Conservation (phyloP, 2,113 vertebrate species). For the Chaetorhynchus papuensis region DNA sequence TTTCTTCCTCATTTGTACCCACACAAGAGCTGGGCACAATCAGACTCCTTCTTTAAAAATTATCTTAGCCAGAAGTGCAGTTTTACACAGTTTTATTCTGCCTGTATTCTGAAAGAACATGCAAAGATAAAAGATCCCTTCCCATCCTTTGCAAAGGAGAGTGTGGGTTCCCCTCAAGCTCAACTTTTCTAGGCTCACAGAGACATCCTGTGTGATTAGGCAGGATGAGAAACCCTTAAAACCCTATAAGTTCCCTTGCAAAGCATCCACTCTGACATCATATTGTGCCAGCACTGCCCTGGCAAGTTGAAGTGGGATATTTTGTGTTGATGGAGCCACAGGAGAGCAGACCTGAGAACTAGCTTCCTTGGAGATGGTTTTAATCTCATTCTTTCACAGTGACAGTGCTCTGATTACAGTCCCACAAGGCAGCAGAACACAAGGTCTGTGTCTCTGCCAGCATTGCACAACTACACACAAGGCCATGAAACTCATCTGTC, state of each 20-base stretch:
- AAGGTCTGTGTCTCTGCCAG: background rate
- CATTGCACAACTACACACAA: background rate
- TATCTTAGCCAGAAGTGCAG: background rate
- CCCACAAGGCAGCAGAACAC: background rate
- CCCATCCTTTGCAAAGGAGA: background rate
- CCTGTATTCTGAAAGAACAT: background rate
- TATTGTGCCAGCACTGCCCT: background rate
- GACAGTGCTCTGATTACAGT: background rate
- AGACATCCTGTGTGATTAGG: background rate
- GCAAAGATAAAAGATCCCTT: background rate
- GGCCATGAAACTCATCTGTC: background rate
- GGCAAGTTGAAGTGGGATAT: background rate
- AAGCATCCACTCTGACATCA: background rate
- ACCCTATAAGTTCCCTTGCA: background rate
- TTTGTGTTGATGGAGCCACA: background rate
- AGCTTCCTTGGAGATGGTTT: background rate
- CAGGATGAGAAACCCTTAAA: background rate
- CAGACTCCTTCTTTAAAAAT: background rate
- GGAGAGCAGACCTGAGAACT: background rate
- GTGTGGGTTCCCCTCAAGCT: background rate
- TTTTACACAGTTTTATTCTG: background rate
- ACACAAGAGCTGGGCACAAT: background rate
- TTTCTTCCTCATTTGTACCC: background rate
- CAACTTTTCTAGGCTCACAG: background rate
- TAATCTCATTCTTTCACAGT: constrained; percentile 13